phyloP scores from a whole-genome alignment of 2,797 vertebrate species.

The Neosalanx taihuensis region DNA sequence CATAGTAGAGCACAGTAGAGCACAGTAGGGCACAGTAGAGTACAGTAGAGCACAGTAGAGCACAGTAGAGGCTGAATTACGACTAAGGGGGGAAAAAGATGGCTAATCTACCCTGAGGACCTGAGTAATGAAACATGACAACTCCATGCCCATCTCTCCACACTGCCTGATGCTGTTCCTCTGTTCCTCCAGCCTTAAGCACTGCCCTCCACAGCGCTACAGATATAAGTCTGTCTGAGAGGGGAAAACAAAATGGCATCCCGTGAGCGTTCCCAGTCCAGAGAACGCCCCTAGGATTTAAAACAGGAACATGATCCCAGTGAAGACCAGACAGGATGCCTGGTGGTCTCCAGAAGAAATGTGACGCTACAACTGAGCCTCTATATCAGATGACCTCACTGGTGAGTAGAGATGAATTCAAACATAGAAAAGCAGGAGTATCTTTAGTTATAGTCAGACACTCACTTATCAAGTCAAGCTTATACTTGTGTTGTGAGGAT shows the following conservation, averaged over 20 bases:
- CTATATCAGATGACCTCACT: neutral
- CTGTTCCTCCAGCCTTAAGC: conserved; percentile 25
- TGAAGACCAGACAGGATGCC: conserved; percentile 24
- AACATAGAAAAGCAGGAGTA: neutral
- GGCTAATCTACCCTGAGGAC: no score
- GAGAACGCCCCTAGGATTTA: conserved; percentile 39
- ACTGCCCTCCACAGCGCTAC: neutral
- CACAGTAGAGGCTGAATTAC: no score
- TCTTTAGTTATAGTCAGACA: neutral
- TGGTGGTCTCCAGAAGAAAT: conserved; percentile 18
- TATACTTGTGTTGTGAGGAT: no score
- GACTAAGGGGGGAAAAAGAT: no score
- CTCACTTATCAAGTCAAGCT: no score
- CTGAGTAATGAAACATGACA: neutral
- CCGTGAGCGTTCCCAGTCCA: conserved; percentile 32
- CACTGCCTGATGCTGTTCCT: neutral
- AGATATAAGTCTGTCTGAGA: conserved; percentile 7
- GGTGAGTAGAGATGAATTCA: neutral
- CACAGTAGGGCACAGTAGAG: no score
- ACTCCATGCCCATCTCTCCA: neutral
- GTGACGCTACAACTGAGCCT: neutral
- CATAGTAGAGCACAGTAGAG: no score
- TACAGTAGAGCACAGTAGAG: no score
- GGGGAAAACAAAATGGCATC: conserved; percentile 23
- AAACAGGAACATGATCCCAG: conserved; percentile 44